A percentile compares a stretch with the other conserved stretches of the same genome.
These are phyloP conservation scores for Entosphenus tridentatus DNA, from an alignment of 2,113 vertebrate genomes.

Conservation along the genomic window DNA sequence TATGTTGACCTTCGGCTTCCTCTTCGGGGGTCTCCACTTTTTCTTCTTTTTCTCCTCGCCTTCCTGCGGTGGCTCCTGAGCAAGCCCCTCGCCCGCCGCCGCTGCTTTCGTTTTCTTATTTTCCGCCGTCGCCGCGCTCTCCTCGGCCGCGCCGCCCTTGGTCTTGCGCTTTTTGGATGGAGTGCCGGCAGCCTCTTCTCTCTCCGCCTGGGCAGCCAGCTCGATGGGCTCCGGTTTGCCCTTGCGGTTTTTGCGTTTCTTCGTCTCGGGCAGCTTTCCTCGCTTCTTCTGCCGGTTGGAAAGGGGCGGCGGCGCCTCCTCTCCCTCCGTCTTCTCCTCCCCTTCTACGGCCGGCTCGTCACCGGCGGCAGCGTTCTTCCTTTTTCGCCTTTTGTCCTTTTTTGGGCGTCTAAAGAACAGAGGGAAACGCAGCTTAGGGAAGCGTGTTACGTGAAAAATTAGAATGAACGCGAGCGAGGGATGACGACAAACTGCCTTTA, in stretches of 20 bases:
- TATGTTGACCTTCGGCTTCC: no score
- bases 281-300: constrained; percentile 38
- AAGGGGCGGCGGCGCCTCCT: not conserved
- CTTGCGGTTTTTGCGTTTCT: constrained; percentile 54
- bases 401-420: constrained; percentile 37
- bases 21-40: not conserved
- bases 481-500: not conserved
- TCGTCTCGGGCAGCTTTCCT: constrained; percentile 65
- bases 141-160: constrained; percentile 7
- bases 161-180: constrained; percentile 13
- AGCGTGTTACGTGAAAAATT: not conserved
- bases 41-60: constrained; percentile 15
- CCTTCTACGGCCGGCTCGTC: not conserved
- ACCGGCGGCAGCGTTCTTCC: constrained; percentile 13
- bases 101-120: constrained; percentile 16
- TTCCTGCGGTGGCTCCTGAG: not conserved
- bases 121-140: constrained; percentile 8
- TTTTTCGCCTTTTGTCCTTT: constrained; percentile 23
- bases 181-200: not conserved
- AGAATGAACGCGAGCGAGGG: not conserved
- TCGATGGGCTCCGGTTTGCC: constrained; percentile 11
- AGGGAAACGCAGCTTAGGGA: no score
- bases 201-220: constrained; percentile 9
- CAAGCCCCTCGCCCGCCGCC: accelerated
- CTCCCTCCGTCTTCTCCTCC: constrained; percentile 11